Conservation (phyloP, 2,113 vertebrate genomes). For the Passer domesticus region DNA sequence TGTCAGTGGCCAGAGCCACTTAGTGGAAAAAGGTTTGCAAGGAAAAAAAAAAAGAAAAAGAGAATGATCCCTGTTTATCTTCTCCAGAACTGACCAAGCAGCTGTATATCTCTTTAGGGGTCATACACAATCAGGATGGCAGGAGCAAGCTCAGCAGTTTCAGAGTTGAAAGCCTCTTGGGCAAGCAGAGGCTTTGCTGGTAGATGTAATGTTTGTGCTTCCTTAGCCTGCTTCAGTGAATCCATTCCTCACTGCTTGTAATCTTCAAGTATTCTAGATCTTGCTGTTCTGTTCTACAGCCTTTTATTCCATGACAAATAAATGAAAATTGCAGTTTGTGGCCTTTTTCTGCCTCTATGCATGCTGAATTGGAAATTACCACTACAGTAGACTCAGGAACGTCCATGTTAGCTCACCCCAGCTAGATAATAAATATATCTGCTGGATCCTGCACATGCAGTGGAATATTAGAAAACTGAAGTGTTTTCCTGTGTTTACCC, state of each 20-base stretch:
- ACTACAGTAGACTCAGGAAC: not conserved
- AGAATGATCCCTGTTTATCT: not conserved
- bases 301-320: not conserved
- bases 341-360: not conserved
- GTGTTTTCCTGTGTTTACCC: not conserved
- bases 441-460: not conserved
- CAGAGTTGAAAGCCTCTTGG: not conserved
- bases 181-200: not conserved
- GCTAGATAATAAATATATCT: not conserved
- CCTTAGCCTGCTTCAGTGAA: not conserved
- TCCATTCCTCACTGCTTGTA: not conserved
- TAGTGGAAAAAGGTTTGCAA: not conserved
- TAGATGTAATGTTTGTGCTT: not conserved
- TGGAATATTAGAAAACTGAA: not conserved
- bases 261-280: not conserved
- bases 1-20: not conserved
- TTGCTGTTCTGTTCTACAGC: not conserved
- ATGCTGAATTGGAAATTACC: not conserved
- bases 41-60: not conserved
- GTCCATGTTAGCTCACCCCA: not conserved
- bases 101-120: not conserved
- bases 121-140: not conserved
- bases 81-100: not conserved
- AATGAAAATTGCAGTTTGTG: not conserved
- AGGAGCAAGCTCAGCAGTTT: not conserved